phyloP scores from a whole-genome alignment of 2,888 invertebrate species.

The Mesoligia furuncula region DNA sequence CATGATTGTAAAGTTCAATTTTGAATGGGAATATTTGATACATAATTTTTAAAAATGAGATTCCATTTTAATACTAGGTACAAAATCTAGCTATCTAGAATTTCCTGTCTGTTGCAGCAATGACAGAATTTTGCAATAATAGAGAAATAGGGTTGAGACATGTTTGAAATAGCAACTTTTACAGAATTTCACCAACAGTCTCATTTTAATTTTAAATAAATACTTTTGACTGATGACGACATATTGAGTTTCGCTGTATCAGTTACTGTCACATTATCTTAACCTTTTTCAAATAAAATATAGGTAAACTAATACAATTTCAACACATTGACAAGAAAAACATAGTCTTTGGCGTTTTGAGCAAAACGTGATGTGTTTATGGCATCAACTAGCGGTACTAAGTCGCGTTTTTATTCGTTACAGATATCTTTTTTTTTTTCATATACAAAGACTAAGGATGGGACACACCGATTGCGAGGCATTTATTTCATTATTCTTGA shows the following conservation, averaged over 20 bases:
- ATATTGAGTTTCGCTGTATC: constrained; percentile 26
- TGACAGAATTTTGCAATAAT: constrained; percentile 43
- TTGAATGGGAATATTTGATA: constrained; percentile 61
- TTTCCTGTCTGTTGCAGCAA: constrained; percentile 39
- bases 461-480: constrained; percentile 45
- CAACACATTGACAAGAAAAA: constrained; percentile 69
- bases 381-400: constrained; percentile 87
- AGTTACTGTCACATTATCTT: constrained; percentile 42
- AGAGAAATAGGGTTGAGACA: constrained; percentile 42
- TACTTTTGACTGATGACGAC: constrained; percentile 41
- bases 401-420: constrained; percentile 72
- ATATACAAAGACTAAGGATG: constrained; percentile 62
- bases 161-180: constrained; percentile 27
- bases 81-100: constrained; percentile 64
- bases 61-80: constrained; percentile 69
- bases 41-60: constrained; percentile 63
- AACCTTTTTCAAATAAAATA: constrained; percentile 46
- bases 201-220: constrained; percentile 51
- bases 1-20: constrained; percentile 55
- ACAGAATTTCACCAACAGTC: constrained; percentile 34
- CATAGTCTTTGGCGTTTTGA: constrained; percentile 88
- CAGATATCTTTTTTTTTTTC: constrained; percentile 53
- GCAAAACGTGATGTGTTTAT: constrained; percentile 84
- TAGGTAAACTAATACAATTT: constrained; percentile 66
- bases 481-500: neutral